These are phyloP conservation scores for Lamellibrachia columna DNA, from an alignment of 2,888 invertebrate genomes.

Conservation along the genomic window DNA sequence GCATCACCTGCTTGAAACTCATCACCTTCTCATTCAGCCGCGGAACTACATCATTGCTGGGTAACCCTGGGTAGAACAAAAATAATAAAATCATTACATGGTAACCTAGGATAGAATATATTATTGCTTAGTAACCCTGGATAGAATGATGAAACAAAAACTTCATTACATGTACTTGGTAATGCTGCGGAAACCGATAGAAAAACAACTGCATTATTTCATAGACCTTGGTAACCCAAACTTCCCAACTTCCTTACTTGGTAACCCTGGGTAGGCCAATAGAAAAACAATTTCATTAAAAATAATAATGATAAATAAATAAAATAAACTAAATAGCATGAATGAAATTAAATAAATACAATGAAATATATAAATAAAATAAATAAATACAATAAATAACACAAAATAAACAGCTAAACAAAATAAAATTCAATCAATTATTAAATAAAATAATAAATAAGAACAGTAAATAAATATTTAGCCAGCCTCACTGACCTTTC, in stretches of 20 bases:
- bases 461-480: not conserved
- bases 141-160: not conserved
- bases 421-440: too few relatives aligned
- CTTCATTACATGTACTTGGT: not conserved
- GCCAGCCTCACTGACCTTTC: constrained; percentile 54
- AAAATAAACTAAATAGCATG: too few relatives aligned
- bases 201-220: not conserved
- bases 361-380: too few relatives aligned
- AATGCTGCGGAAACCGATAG: not conserved
- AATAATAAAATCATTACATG: not conserved
- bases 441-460: too few relatives aligned
- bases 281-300: too few relatives aligned
- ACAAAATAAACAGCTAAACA: too few relatives aligned
- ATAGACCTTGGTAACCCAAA: not conserved
- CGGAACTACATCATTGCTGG: constrained; percentile 64
- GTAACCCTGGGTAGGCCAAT: not conserved
- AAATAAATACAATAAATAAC: too few relatives aligned
- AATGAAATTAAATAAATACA: too few relatives aligned
- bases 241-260: not conserved
- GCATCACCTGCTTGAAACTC: constrained; percentile 65
- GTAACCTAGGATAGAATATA: not conserved
- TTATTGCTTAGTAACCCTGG: not conserved
- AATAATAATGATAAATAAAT: too few relatives aligned
- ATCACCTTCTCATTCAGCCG: constrained; percentile 62
- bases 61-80: constrained; percentile 52